Base-by-base conservation (phyloP, 1,140 invertebrate genomes). In the Conus betulinus region DNA sequence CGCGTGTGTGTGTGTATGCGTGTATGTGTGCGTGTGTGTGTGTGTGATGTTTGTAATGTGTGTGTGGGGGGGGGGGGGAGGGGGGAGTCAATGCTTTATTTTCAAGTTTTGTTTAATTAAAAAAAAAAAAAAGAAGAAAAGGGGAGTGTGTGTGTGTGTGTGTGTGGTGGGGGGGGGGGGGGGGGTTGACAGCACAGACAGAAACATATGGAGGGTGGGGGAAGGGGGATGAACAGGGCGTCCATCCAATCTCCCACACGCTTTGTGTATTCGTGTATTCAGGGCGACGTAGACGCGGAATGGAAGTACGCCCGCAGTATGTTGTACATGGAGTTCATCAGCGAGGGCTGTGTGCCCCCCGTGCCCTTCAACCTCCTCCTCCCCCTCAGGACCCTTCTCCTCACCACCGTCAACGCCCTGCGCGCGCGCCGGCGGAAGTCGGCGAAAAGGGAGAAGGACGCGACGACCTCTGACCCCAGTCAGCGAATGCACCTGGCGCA, bases 281-380 rank as follows among this genome's bases (percentile, higher is more conserved):
- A 98, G 97, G 97, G 98, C 97, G 96, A 97, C 91, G 97, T 97
- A 15, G 98, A 99, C 92, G 97, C 96, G 0, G 98, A 99, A 95
- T 99, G 98, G 98, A 99, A 99, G 94, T 99, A 98, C 93, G 98
- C 98, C 6, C 95, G 98, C 20, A 98, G 97, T 86, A 97, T 97
- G 90, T 95, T 99, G 17, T 99, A 98, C 97, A 98, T 98, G 96
- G 98, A 97, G 90, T 98, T 98, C 93, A 98, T 98, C 91, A 97
- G 98, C 92, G 97, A 98, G 84, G 97, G 97, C 0, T 97, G 97
- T 87, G 98, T 97, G 0, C 96, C 98, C 0, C 98, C 98, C 2
- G 97, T 98, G 0, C 98, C 98, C 0, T 98, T 99, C 91, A 98
- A 98, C 93, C 96, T 99, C 87, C 96, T 98, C n/a, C 98, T 98